These are phyloP conservation scores for Neolamprologus toae DNA, from an alignment of 2,113 vertebrate genomes.

Conservation along the genomic window DNA sequence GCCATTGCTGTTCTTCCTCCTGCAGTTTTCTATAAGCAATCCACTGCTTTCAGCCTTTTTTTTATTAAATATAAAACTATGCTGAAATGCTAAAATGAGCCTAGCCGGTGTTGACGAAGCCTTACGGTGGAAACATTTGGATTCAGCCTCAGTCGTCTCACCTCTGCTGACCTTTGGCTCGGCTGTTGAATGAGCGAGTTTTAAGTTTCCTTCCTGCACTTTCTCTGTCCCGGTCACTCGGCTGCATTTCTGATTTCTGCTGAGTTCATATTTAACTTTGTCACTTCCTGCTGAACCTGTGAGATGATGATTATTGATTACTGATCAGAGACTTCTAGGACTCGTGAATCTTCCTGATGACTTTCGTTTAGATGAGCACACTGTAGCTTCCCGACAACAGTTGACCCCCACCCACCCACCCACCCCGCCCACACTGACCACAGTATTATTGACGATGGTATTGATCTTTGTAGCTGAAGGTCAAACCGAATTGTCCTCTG, in stretches of 20 bases:
- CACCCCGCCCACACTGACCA: neutral
- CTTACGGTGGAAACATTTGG: neutral
- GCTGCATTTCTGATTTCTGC: neutral
- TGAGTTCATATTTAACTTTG: neutral
- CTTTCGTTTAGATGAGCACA: neutral
- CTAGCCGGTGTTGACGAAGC: neutral
- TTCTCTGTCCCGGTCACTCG: neutral
- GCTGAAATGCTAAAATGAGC: neutral
- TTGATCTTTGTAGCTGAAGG: neutral
- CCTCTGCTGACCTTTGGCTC: neutral
- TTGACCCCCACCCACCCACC: accelerated
- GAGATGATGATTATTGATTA: neutral
- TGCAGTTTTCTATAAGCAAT: neutral
- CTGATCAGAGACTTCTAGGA: neutral
- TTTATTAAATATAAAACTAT: neutral
- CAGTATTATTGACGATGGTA: neutral
- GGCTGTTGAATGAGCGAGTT: neutral
- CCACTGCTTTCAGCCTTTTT: neutral
- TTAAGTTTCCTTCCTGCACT: neutral
- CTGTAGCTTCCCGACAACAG: neutral
- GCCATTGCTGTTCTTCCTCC: neutral
- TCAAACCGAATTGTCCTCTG: neutral
- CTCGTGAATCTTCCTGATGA: neutral
- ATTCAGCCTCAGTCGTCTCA: neutral
- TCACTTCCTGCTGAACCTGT: neutral